Evolutionary conservation across 2,113 vertebrate species (phyloP).

Genomic region (Calonectris borealis): DNA sequence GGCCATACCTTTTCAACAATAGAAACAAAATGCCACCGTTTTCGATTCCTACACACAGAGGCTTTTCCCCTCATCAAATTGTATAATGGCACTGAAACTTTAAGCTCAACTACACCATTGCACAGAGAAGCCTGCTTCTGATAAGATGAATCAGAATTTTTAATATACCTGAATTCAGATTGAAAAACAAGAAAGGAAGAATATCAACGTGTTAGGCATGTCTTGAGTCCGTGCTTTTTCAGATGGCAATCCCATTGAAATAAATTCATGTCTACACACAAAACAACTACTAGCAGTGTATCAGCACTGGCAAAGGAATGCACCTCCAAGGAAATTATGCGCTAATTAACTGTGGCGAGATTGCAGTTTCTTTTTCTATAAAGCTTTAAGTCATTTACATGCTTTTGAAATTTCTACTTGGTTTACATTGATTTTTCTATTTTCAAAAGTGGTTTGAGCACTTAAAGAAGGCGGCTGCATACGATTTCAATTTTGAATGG

Average conservation of each 20-base stretch:
- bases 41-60: neutral
- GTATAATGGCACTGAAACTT: neutral
- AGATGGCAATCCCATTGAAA: neutral
- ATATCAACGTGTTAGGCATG: neutral
- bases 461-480: neutral
- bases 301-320: neutral
- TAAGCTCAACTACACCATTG: neutral
- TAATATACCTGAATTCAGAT: neutral
- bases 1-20: neutral
- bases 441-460: neutral
- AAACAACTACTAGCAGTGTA: neutral
- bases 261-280: neutral
- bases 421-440: neutral
- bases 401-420: neutral
- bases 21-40: neutral
- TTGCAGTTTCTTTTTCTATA: neutral
- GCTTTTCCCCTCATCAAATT: neutral
- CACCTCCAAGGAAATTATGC: neutral
- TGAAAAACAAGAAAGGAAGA: neutral
- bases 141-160: neutral
- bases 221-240: neutral
- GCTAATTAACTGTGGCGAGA: neutral
- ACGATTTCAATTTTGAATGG: neutral
- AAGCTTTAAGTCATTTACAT: neutral
- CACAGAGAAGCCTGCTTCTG: neutral